Evolutionary conservation across 2,797 vertebrate genomes (phyloP), one percentile per base, ranked within the genome.

Genomic region (Takifugu ocellatus): DNA sequence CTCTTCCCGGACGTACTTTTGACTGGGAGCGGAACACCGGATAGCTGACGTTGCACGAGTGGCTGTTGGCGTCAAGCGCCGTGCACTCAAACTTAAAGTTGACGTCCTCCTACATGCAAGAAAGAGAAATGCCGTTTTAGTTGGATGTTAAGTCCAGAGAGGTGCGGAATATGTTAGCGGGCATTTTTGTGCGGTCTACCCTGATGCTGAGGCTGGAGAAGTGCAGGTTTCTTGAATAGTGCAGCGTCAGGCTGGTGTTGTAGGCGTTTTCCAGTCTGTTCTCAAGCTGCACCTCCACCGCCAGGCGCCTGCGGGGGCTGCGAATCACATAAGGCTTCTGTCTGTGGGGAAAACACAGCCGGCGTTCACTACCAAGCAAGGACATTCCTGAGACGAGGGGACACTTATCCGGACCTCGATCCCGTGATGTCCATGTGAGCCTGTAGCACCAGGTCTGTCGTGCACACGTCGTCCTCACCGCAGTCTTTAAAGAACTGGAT

Each of bases 401-500:
- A 27, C 0, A 16, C 39, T 14, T 64, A 53, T 44, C 14, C 43
- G 1, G 86, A 97, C 97, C 92, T 94, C 54, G 94, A 94, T 51
- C 94, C 94, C 9, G 64, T 72, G 53, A 96, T 85, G 85, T 96
- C 93, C 89, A 92, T 93, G n/a, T 77, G 82, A 14, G 94, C 95
- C 54, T 81, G 73, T 43, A 99, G 90, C 62, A 91, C 92, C 81
- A 98, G 80, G 66, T 99, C 91, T 0, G 96, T 90, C 31, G 95
- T 77, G 5, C 97, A 99, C 65, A 94, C 92, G 0, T 98, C 87
- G 14, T 99, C 96, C 4, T 95, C 93, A 0, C 97, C 97, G 0
- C 97, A 99, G 54, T 98, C 97, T 88, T 97, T 98, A 33, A 94
- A 97, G 87, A 99, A 99, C 0, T 93, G 90, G 73, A 99, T 93